phyloP scores from a whole-genome alignment of 2,797 vertebrate species.

The Sebastes miniatus region DNA sequence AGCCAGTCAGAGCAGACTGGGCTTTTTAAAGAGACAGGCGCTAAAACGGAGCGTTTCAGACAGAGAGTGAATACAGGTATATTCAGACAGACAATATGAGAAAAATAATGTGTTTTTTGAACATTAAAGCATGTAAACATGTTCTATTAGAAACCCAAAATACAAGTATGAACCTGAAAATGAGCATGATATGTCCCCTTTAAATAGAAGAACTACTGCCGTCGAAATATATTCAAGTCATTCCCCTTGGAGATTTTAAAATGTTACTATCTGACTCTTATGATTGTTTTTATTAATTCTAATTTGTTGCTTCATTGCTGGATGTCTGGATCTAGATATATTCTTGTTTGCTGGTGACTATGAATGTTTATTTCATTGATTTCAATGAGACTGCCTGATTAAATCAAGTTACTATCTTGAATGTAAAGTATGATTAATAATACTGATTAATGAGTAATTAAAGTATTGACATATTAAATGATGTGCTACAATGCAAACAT shows the following conservation, averaged over 20 bases:
- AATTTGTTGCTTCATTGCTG: background rate
- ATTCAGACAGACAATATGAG: too few species aligned
- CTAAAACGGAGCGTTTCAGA: too few species aligned
- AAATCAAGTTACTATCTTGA: background rate
- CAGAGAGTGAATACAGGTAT: too few species aligned
- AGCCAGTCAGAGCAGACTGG: too few species aligned
- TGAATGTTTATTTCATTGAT: background rate
- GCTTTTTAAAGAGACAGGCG: too few species aligned
- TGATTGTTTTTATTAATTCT: background rate
- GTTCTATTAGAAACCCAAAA: too few species aligned
- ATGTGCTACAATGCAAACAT: background rate
- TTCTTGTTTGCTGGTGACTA: background rate
- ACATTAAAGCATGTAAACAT: too few species aligned
- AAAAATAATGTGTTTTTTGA: too few species aligned
- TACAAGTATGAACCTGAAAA: too few species aligned
- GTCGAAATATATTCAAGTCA: too few species aligned
- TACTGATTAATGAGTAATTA: too few species aligned
- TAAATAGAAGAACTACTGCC: too few species aligned
- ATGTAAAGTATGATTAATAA: background rate
- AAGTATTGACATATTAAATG: background rate
- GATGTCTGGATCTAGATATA: background rate
- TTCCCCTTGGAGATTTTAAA: background rate
- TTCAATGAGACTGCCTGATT: background rate
- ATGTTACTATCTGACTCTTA: background rate
- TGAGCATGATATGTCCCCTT: fast-evolving